A percentile compares a stretch with the other conserved stretches of the same genome.
Evolutionary conservation across 2,888 invertebrate genomes (phyloP).

Genomic region (Sycophila texana): DNA sequence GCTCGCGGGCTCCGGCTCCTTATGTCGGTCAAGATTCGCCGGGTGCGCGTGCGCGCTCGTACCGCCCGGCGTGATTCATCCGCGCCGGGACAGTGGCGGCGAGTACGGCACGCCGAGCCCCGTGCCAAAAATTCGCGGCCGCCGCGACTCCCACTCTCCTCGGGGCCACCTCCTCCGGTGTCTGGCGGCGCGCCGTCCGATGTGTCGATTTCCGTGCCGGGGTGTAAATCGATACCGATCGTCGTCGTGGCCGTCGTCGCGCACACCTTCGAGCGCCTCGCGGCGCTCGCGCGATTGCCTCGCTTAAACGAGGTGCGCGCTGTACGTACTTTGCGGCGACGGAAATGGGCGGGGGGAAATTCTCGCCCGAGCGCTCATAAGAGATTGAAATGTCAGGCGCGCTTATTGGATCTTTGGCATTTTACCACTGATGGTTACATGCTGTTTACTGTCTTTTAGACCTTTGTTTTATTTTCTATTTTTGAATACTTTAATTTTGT

Average conservation of each 20-base stretch:
- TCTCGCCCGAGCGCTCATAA: not conserved
- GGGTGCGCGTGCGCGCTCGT: not conserved
- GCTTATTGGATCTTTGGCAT: not conserved
- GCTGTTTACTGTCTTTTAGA: too few relatives aligned
- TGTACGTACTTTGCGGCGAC: not conserved
- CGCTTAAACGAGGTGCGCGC: not conserved
- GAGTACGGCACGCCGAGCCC: not conserved
- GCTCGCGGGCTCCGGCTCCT: not conserved
- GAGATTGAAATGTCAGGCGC: slow-evolving; percentile 46
- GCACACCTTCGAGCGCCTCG: not conserved
- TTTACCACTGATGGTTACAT: not conserved
- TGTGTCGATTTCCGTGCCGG: not conserved
- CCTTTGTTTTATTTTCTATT: not conserved
- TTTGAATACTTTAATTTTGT: not conserved
- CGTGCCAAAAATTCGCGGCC: slow-evolving; percentile 10
- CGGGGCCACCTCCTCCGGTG: too few relatives aligned
- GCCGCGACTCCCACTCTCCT: not conserved
- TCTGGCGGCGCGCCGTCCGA: too few relatives aligned
- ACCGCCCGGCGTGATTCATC: slow-evolving; percentile 9
- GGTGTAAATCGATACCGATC: slow-evolving; percentile 30
- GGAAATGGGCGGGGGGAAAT: not conserved
- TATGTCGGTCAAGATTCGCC: slow-evolving; percentile 53
- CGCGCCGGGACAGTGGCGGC: not conserved
- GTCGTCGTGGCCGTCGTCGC: too few relatives aligned
- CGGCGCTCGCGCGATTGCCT: not conserved